Evolutionary conservation across 2,797 vertebrate genomes (phyloP).

Genomic region (Poecilia picta): DNA sequence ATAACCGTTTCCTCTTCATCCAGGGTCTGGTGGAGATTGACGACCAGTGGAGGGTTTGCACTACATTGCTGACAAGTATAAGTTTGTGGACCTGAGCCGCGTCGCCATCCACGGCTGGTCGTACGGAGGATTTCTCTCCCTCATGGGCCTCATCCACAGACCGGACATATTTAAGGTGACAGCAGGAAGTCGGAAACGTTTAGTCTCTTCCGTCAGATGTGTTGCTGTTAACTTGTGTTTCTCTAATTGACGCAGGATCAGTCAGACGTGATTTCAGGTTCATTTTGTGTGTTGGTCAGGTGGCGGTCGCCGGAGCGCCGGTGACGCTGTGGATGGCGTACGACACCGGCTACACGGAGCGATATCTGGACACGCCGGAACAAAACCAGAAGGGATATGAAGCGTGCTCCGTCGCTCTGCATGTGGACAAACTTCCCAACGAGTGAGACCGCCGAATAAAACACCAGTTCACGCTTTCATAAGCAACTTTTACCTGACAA

Average conservation of each 20-base stretch:
- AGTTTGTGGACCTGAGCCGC: constrained; percentile 92
- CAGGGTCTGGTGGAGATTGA: constrained; percentile 97
- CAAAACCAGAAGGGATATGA: constrained; percentile 95
- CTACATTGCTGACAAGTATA: constrained; percentile 91
- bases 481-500: background rate
- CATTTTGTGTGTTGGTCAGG: constrained; percentile 70
- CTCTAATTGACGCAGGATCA: background rate
- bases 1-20: constrained; percentile 7
- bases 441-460: constrained; percentile 78
- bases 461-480: background rate
- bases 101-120: constrained; percentile 98
- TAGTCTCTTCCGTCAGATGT: no score
- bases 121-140: constrained; percentile 96
- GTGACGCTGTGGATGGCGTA: constrained; percentile 98
- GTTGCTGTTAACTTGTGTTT: background rate
- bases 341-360: constrained; percentile 94
- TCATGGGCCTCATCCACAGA: constrained; percentile 95
- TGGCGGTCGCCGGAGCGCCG: constrained; percentile 93
- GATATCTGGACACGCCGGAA: constrained; percentile 93
- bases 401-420: constrained; percentile 92
- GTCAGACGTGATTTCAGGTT: background rate
- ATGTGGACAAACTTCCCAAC: constrained; percentile 93
- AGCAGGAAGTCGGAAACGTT: background rate
- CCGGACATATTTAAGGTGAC: constrained; percentile 93
- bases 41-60: constrained; percentile 96